phyloP scores from a whole-genome alignment of 2,888 invertebrate species.

The Clivina fossor region DNA sequence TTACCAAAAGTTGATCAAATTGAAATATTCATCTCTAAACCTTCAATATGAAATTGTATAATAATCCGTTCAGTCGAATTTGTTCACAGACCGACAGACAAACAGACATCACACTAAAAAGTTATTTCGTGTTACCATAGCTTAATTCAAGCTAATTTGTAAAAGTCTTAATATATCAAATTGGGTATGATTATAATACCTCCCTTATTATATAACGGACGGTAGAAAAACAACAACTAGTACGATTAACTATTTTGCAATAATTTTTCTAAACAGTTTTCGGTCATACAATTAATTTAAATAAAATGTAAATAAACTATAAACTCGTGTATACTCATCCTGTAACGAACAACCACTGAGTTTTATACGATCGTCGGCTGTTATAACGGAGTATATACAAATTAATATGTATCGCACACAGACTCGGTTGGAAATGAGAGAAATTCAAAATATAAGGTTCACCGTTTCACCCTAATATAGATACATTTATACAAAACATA shows the following conservation, averaged over 20 bases:
- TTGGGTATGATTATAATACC: not conserved
- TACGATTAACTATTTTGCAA: too few species aligned
- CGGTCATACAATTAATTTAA: not conserved
- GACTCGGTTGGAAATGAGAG: constrained; percentile 15
- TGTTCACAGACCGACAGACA: too few species aligned
- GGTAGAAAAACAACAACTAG: not conserved
- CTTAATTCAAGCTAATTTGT: too few species aligned
- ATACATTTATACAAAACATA: constrained; percentile 7
- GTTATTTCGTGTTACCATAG: too few species aligned
- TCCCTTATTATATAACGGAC: not conserved
- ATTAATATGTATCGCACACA: constrained; percentile 31
- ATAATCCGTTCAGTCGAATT: too few species aligned
- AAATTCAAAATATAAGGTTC: constrained; percentile 29
- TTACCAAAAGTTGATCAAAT: too few species aligned
- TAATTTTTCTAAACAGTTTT: not conserved
- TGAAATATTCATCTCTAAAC: too few species aligned
- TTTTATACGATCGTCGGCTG: constrained; percentile 19
- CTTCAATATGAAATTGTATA: too few species aligned
- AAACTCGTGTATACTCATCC: not conserved
- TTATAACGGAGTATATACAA: constrained; percentile 27
- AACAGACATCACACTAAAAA: too few species aligned
- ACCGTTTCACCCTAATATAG: constrained; percentile 25
- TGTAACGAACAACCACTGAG: constrained; percentile 17
- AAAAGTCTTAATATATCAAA: too few species aligned
- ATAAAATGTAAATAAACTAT: not conserved